phyloP scores from a whole-genome alignment of 2,888 invertebrate genomes.

The Drosophila formosana region DNA sequence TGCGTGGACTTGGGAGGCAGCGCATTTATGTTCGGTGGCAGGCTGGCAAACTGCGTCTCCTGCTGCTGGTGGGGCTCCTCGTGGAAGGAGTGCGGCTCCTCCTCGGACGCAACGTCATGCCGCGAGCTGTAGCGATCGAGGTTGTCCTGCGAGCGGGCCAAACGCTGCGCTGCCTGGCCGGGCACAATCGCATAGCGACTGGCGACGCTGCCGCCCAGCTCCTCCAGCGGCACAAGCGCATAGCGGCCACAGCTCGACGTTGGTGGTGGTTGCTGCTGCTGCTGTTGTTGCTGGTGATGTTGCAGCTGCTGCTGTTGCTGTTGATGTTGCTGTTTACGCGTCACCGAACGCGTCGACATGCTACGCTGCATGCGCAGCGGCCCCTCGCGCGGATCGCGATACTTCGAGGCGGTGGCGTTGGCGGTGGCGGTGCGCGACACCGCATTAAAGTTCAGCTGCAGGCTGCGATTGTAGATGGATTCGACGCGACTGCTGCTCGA shows the following conservation, averaged over 20 bases:
- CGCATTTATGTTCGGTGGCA: slow-evolving; percentile 77
- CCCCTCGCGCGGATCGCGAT: slow-evolving; percentile 83
- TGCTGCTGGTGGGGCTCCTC: slow-evolving; percentile 76
- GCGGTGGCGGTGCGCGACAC: slow-evolving; percentile 26
- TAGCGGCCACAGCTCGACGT: slow-evolving; percentile 78
- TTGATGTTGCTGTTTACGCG: slow-evolving; percentile 70
- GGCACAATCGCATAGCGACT: slow-evolving; percentile 84
- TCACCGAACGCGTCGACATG: slow-evolving; percentile 85
- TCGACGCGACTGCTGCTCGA: slow-evolving; percentile 71
- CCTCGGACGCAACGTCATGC: slow-evolving; percentile 55
- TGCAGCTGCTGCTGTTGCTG: slow-evolving; percentile 43
- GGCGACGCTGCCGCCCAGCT: slow-evolving; percentile 70
- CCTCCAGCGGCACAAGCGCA: slow-evolving; percentile 86
- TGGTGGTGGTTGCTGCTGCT: slow-evolving; percentile 40
- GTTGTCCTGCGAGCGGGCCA: slow-evolving; percentile 84
- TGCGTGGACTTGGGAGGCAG: slow-evolving; percentile 37
- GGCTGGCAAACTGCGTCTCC: slow-evolving; percentile 80
- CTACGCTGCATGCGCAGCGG: slow-evolving; percentile 84
- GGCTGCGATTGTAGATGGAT: slow-evolving; percentile 82
- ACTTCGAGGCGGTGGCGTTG: slow-evolving; percentile 21
- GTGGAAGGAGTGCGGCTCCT: slow-evolving; percentile 80
- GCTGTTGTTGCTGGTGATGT: slow-evolving; percentile 56
- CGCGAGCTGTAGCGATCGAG: slow-evolving; percentile 79
- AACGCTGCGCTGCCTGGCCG: slow-evolving; percentile 84
- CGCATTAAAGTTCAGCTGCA: slow-evolving; percentile 78